Evolutionary conservation across 2,888 invertebrate genomes (phyloP), one percentile per base, ranked within the genome.

Genomic region (Lathronympha strigana): DNA sequence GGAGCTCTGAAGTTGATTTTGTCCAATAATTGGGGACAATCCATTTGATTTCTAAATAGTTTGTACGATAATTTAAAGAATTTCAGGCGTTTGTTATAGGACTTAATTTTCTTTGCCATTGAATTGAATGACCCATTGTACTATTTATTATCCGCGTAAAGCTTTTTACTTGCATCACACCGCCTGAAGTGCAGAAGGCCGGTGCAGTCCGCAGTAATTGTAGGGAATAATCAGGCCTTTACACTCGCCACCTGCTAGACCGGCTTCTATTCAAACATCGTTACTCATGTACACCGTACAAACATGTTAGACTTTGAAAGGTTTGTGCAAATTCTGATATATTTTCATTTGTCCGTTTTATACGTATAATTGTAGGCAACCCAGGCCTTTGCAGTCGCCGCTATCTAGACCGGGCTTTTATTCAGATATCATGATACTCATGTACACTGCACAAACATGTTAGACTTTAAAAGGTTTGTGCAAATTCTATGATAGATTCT

Each of bases 341-440:
- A n/a, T n/a, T n/a, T n/a, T n/a, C n/a, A n/a, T n/a, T n/a, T n/a
- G n/a, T n/a, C n/a, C n/a, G n/a, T n/a, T n/a, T n/a, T n/a, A n/a
- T n/a, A n/a, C n/a, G n/a, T n/a, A n/a, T 64, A 66, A 69, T 69
- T 67, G 69, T 66, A 50, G 64, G 58, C 62, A 66, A 69, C 67
- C 63, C 64, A 69, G 54, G 43, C 33, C 61, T 67, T 69, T 62
- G 67, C 62, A 60, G 62, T 63, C 31, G 23, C 31, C 45, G 38
- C 31, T 23, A 25, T 25, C 19, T 57, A 38, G 11, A 17, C 57
- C 31, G 19, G n/a, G 47, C 23, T 58, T 47, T 36, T 17, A 23
- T 60, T 49, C 33, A 33, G 23, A 47, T 17, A 25, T 49, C 17
- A n/a, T 55, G n/a, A n/a, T 55, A 54, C 19, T 45, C 23, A 9